Base-by-base conservation (phyloP, 1,140 invertebrate species). In the Rhopalosiphum padi region DNA sequence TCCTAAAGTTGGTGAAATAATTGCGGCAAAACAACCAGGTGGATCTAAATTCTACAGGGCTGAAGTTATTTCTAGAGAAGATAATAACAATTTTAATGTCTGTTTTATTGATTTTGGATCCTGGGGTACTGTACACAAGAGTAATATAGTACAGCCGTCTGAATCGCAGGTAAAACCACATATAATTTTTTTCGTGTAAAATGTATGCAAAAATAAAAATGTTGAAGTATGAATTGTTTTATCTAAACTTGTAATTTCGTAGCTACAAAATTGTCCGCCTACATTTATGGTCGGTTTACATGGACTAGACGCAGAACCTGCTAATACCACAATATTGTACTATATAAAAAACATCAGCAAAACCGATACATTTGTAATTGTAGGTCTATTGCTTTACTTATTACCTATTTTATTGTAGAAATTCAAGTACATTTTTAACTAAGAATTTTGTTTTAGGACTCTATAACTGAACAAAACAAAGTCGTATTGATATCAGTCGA, bases 41-140 rank as follows among this genome's bases (percentile, higher is more conserved):
- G 90, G 90, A 92, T 55, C 9, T 85, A 93, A 93, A 85, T 93
- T 83, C 4, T 85, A 85, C n/a, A 85, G 91, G 6, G 91, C 91
- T 21, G 91, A 93, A 85, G 22, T 93, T 93, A 53, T 93, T 85
- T 82, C 46, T 51, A 83, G n/a, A 93, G 48, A 43, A 15, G 48
- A 86, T 53, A 9, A 51, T 93, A 82, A 93, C 7, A 22, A 55
- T 41, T 93, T 77, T 53, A 43, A 53, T 85, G 91, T 93, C 22
- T 93, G 91, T 93, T 93, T 86, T 53, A 93, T 93, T 93, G 91
- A 93, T 85, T 93, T 83, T 85, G 91, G 91, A 25, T 51, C 35
- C 3, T 8, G 91, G 0, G 82, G 53, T 15, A 93, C 35, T 8
- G 35, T 93, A 25, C 41, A 93, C 11, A 85, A 30, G 8, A 53